Conservation (phyloP, 1,140 invertebrate genomes). For the Helicoverpa zea region DNA sequence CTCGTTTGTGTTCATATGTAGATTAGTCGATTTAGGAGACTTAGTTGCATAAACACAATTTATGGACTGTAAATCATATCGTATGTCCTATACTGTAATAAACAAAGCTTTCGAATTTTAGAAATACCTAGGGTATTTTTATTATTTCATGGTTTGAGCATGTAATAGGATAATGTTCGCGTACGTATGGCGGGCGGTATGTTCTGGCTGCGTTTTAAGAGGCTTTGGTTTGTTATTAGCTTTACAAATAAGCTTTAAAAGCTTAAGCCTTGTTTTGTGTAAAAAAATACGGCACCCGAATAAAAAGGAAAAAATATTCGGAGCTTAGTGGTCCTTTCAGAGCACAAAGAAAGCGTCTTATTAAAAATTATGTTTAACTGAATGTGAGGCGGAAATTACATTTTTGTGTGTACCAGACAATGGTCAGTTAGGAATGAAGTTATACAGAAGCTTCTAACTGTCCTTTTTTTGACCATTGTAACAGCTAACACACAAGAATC, state of each 20-base stretch:
- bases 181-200: background rate
- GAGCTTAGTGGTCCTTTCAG: conserved; percentile 25
- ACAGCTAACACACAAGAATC: no score
- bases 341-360: conserved; percentile 9
- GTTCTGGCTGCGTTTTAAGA: conserved; percentile 29
- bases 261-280: conserved; percentile 19
- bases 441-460: no score
- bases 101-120: conserved; percentile 5
- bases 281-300: conserved; percentile 7
- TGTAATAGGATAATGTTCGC: conserved; percentile 9
- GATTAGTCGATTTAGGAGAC: conserved; percentile 28
- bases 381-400: conserved; percentile 26
- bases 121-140: conserved; percentile 16
- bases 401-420: conserved; percentile 8
- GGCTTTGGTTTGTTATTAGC: conserved; percentile 38
- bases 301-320: conserved; percentile 31
- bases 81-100: background rate
- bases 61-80: conserved; percentile 33
- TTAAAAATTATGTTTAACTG: conserved; percentile 28
- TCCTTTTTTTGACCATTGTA: background rate
- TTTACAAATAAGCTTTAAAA: conserved; percentile 29
- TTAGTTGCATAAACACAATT: conserved; percentile 26
- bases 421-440: background rate
- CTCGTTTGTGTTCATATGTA: conserved; percentile 24
- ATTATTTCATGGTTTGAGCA: background rate